Conservation (phyloP, 2,797 vertebrate species). For the Eulemur rubriventer region DNA sequence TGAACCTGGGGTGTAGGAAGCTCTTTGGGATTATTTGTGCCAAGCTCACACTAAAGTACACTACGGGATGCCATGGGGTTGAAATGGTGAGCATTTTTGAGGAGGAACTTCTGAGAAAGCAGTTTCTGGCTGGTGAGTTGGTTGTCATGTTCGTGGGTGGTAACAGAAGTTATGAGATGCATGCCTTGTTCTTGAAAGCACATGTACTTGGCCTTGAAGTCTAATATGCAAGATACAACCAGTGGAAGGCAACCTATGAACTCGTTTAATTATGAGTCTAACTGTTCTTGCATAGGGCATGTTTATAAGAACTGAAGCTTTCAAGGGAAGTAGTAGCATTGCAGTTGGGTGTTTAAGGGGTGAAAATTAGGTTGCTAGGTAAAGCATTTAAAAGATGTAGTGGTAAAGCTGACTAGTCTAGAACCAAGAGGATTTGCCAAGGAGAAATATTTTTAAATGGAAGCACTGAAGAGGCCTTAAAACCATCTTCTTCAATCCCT, state of each 20-base stretch:
- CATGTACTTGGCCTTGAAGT: background rate
- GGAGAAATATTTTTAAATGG: slow-evolving; percentile 38
- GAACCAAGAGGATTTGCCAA: slow-evolving; percentile 3
- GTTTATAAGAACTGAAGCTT: background rate
- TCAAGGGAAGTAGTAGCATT: background rate
- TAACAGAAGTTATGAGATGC: background rate
- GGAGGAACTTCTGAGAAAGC: background rate
- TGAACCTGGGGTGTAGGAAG: background rate
- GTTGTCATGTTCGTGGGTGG: background rate
- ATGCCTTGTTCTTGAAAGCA: background rate
- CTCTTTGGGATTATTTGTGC: background rate
- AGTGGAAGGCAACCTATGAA: background rate
- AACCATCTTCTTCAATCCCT: background rate
- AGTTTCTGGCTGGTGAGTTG: background rate
- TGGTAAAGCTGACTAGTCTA: background rate
- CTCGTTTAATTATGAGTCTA: background rate
- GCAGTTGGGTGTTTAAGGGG: background rate
- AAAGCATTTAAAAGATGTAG: background rate
- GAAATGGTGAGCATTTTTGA: background rate
- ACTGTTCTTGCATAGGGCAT: background rate
- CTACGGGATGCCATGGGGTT: background rate
- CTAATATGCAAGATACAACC: background rate
- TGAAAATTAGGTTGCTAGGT: background rate
- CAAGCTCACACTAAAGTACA: background rate
- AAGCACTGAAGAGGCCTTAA: background rate